phyloP scores from a whole-genome alignment of 2,888 invertebrate genomes.

The Meloe dianella region DNA sequence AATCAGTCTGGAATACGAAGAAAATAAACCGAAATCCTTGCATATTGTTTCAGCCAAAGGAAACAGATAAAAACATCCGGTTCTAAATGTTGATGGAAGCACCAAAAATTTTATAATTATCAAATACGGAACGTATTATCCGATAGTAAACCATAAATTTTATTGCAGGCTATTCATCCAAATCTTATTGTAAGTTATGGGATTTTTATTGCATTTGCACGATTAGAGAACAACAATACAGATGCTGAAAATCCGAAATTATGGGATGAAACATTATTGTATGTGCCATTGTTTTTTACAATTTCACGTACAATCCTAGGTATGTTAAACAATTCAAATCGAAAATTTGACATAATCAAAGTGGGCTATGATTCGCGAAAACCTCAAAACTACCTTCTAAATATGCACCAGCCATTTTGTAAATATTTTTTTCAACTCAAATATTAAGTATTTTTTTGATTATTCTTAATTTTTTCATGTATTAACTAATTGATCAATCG shows the following conservation, averaged over 20 bases:
- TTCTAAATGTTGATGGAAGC: too few species aligned
- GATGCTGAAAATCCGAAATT: conserved; percentile 57
- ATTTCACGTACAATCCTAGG: conserved; percentile 64
- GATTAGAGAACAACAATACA: conserved; percentile 61
- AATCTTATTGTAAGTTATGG: conserved; percentile 65
- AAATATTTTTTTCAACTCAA: neutral
- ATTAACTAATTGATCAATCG: too few species aligned
- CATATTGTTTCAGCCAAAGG: too few species aligned
- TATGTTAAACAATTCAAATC: conserved; percentile 43
- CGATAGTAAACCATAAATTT: too few species aligned
- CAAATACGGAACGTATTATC: too few species aligned
- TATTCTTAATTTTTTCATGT: too few species aligned
- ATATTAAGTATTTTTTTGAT: neutral
- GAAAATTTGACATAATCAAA: neutral
- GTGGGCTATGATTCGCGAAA: neutral
- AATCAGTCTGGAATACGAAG: too few species aligned
- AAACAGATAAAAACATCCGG: too few species aligned
- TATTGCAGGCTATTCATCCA: conserved; percentile 67
- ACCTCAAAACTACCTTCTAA: neutral
- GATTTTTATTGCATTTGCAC: conserved; percentile 63
- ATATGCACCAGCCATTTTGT: neutral
- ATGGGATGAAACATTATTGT: conserved; percentile 67
- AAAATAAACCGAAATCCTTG: too few species aligned
- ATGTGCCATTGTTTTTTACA: conserved; percentile 67
- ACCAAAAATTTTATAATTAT: too few species aligned